Conservation (phyloP, 2,113 vertebrate species). For the Zonotrichia leucophrys region DNA sequence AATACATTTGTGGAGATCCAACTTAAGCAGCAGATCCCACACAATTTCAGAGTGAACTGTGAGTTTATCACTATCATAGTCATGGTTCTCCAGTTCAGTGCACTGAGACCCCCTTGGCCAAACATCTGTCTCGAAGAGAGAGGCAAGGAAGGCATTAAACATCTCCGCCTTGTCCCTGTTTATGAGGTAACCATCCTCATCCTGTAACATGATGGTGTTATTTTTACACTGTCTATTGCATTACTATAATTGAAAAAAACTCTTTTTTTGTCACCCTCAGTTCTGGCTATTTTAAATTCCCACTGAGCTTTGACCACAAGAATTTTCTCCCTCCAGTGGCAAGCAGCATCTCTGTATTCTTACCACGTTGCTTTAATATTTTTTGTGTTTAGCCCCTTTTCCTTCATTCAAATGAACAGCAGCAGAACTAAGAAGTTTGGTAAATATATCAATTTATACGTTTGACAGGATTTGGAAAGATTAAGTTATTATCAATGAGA, state of each 20-base stretch:
- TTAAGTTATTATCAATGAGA: neutral
- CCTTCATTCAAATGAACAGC: neutral
- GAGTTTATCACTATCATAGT: neutral
- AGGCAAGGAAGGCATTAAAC: neutral
- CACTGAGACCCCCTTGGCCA: rapidly evolving
- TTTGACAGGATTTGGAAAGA: neutral
- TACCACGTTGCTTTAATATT: neutral
- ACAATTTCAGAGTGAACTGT: neutral
- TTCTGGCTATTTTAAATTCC: neutral
- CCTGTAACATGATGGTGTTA: neutral
- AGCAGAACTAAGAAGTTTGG: neutral
- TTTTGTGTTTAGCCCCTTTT: neutral
- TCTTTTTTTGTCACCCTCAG: neutral
- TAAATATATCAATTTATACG: neutral
- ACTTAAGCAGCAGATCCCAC: neutral
- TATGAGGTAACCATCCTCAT: neutral
- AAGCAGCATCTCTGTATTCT: neutral
- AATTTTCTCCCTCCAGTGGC: neutral
- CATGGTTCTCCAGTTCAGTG: neutral
- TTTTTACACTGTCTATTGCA: neutral
- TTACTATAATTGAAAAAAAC: neutral
- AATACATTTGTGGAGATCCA: neutral
- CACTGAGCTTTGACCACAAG: neutral
- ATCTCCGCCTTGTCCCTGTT: neutral
- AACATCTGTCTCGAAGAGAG: neutral